Evolutionary conservation across 2,797 vertebrate species (phyloP).

Genomic region (Ctenochaetus hawaiiensis): DNA sequence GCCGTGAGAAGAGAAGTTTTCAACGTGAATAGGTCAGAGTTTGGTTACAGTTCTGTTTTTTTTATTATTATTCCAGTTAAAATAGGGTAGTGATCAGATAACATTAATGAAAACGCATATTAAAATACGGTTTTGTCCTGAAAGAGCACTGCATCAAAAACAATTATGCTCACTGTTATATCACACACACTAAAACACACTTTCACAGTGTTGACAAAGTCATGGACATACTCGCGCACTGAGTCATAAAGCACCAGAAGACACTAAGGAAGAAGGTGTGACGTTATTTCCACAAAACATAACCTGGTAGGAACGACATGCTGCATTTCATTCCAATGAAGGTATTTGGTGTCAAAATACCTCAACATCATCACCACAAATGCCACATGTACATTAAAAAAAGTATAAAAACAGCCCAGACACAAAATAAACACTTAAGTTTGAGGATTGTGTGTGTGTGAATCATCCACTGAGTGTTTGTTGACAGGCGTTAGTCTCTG

Average conservation of each 20-base stretch:
- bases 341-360: neutral
- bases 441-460: conserved; percentile 54
- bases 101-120: conserved; percentile 2
- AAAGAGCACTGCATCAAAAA: conserved; percentile 59
- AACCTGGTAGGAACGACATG: conserved; percentile 27
- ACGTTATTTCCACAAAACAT: conserved; percentile 62
- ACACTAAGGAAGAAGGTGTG: conserved; percentile 65
- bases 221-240: conserved; percentile 43
- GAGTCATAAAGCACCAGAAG: conserved; percentile 57
- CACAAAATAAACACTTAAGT: conserved; percentile 30
- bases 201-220: neutral
- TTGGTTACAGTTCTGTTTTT: conserved; percentile 11
- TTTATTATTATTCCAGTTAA: conserved; percentile 8
- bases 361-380: neutral
- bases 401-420: conserved; percentile 33
- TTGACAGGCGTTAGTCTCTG: conserved; percentile 70
- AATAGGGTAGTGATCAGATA: neutral
- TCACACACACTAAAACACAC: conserved; percentile 23
- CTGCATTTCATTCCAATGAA: conserved; percentile 4
- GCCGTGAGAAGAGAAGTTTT: neutral
- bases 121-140: neutral
- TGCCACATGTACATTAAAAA: neutral
- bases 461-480: conserved; percentile 71
- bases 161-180: neutral
- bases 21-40: neutral